These are phyloP conservation scores for Natator depressus DNA, from an alignment of 2,113 vertebrate species.

Conservation along the genomic window DNA sequence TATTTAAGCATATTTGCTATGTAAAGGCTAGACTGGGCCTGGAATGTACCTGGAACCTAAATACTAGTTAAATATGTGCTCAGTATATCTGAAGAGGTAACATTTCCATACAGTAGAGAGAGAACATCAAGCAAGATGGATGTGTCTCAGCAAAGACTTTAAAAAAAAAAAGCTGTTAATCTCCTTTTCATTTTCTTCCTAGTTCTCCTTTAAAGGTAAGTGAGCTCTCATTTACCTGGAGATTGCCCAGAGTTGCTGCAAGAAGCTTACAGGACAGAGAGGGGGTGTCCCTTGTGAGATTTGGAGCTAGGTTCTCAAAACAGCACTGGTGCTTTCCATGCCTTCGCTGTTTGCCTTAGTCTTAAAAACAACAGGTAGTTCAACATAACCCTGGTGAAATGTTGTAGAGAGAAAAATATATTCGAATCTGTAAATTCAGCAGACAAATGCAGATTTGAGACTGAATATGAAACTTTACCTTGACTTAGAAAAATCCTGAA, in stretches of 20 bases:
- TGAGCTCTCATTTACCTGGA: not conserved
- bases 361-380: not conserved
- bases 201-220: not conserved
- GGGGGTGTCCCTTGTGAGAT: not conserved
- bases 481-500: constrained; percentile 7
- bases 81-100: not conserved
- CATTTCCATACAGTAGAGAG: not conserved
- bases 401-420: not conserved
- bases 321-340: not conserved
- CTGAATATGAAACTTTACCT: not conserved
- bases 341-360: not conserved
- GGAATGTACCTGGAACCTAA: not conserved
- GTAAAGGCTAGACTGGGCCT: not conserved
- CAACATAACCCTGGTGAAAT: not conserved
- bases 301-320: not conserved
- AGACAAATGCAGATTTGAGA: not conserved
- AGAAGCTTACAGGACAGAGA: not conserved
- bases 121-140: not conserved
- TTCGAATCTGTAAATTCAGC: not conserved
- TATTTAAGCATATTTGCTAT: not conserved
- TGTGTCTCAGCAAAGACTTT: not conserved
- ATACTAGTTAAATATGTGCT: not conserved
- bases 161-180: not conserved
- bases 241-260: not conserved
- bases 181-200: not conserved